phyloP scores from a whole-genome alignment of 1,140 invertebrate genomes.

The Lepidurus arcticus region DNA sequence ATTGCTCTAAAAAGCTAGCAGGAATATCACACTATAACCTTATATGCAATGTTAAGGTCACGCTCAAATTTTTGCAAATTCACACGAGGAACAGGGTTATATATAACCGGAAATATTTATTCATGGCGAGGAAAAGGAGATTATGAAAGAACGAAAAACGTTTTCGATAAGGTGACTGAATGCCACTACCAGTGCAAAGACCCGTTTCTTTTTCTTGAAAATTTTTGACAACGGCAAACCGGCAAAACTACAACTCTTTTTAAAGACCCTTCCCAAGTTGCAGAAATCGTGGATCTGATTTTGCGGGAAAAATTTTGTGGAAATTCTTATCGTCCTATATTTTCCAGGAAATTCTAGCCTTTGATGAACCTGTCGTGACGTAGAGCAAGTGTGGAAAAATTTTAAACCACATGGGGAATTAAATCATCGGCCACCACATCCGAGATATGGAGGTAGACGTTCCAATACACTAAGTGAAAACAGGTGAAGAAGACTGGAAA shows the following conservation, averaged over 20 bases:
- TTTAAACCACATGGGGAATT: conserved; percentile 48
- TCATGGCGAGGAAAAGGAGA: conserved; percentile 4
- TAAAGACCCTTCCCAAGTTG: background rate
- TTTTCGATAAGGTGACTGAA: conserved; percentile 14
- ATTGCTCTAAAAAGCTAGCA: conserved; percentile 15
- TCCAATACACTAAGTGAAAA: conserved; percentile 98
- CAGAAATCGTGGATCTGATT: background rate
- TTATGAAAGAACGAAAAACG: background rate
- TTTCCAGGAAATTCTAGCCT: background rate
- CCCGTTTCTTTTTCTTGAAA: conserved; percentile 6
- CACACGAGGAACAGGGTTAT: conserved; percentile 3
- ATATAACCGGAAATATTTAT: conserved; percentile 3
- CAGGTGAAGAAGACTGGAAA: conserved; percentile 95
- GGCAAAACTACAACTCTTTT: background rate
- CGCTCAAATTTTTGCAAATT: background rate
- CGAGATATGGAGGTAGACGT: conserved; percentile 91
- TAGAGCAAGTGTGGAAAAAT: background rate
- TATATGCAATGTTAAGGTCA: conserved; percentile 14
- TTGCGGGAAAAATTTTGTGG: too few relatives aligned
- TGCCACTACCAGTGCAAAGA: conserved; percentile 21
- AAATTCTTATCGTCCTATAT: background rate
- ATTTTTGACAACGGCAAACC: conserved; percentile 15
- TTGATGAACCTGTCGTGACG: background rate
- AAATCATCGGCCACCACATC: conserved; percentile 88
- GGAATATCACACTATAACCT: conserved; percentile 22